phyloP scores from a whole-genome alignment of 2,888 invertebrate genomes.

The Perithous albicinctus region DNA sequence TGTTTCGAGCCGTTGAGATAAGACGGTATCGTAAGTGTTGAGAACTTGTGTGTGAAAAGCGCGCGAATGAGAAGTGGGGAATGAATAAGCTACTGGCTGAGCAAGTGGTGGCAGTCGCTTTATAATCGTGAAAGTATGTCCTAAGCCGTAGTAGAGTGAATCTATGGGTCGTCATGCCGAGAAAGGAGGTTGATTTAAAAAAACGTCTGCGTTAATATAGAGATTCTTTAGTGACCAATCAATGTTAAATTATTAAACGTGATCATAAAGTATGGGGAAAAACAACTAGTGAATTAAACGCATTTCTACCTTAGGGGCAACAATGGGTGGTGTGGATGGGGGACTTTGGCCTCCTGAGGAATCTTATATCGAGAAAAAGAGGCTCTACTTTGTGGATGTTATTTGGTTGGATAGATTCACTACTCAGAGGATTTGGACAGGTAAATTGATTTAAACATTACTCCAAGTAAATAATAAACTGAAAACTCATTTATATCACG shows the following conservation, averaged over 20 bases:
- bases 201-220: conserved; percentile 25
- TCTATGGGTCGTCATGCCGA: conserved; percentile 48
- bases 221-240: background rate
- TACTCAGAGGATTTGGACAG: conserved; percentile 84
- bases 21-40: background rate
- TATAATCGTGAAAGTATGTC: conserved; percentile 41
- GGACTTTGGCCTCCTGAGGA: conserved; percentile 77
- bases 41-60: background rate
- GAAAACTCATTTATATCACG: background rate
- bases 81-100: conserved; percentile 20
- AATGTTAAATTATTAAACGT: background rate
- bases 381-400: conserved; percentile 73
- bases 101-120: conserved; percentile 8
- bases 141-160: conserved; percentile 7
- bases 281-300: conserved; percentile 8
- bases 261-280: background rate
- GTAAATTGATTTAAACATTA: conserved; percentile 64
- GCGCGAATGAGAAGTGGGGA: conserved; percentile 32
- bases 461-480: background rate
- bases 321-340: conserved; percentile 78
- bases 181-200: conserved; percentile 36
- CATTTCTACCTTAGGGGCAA: conserved; percentile 67
- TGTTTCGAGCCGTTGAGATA: conserved; percentile 11
- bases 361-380: conserved; percentile 75
- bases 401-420: conserved; percentile 79